Base-by-base conservation (phyloP, 2,113 vertebrate genomes). In the Bambusicola thoracicus region DNA sequence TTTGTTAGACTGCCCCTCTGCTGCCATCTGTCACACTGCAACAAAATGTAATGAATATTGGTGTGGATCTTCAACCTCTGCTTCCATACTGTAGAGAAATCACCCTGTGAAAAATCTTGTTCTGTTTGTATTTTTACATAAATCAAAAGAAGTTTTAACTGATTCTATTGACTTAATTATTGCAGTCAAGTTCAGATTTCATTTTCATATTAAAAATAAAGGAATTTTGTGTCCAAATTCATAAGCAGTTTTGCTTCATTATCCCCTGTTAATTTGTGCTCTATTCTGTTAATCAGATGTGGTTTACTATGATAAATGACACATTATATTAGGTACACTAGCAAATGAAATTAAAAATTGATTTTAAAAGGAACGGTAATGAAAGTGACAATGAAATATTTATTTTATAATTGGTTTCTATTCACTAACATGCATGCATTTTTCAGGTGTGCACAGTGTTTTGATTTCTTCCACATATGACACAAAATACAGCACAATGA, bases 21-120 rank as follows among this genome's bases (percentile, higher is more conserved):
- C 49, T 51, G 25, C 13, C 25, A 51, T 27, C 25, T 27, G 12
- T 27, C 13, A 27, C 24, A 51, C 7, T 7, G 49, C 49, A 51
- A 51, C 25, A 51, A 27, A 27, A 51, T 51, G 24, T 51, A 51
- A 51, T 8, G 13, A 27, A 27, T 51, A 51, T 13, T 51, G 49
- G 13, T 51, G 49, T 12, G 13, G 27, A 51, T 11, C 13, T 51
- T 27, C 25, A 51, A 18, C 49, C 13, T 51, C 49, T 51, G 25
- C 49, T 51, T 25, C 13, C 49, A 27, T 51, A 51, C 12, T 59
- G 2, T 62, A 46, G 40, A 68, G 13, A 65, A 89, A 22, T 36
- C 0, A 40, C 56, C 6, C 10, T 36, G 3, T 67, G 13, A 65
- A 5, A 0, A 3, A 1, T 0, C 5, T 41, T 85, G 7, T n/a